Evolutionary conservation across 2,888 invertebrate species (phyloP), one percentile per base, ranked within the genome.

Genomic region (Spodoptera picta): DNA sequence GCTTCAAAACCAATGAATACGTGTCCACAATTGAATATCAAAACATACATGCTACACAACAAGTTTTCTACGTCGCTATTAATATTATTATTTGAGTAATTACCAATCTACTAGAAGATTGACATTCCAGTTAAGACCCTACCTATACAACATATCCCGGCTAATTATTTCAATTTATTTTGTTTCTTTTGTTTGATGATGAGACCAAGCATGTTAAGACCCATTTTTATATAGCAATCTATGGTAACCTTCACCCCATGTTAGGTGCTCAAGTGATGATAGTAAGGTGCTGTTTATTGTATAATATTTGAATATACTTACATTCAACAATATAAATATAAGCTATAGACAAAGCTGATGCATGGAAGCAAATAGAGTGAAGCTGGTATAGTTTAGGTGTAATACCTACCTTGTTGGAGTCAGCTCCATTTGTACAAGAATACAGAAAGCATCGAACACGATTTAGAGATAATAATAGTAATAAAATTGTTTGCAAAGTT

Each of bases 351-450:
- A 81, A 87, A 86, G 85, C 85, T 66, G 77, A 82, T 78, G 79
- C 81, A 72, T 69, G 51, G 79, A 61, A 88, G 87, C 88, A 78
- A 65, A 84, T 82, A 85, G 72, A 76, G 81, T 78, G 80, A 87
- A 87, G 88, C 85, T 7, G 80, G 61, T 69, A 82, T 36, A 79
- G 62, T 70, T 82, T 76, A 79, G 86, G 76, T 76, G 75, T 81
- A 60, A 84, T 84, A 92, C 93, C 93, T 93, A 93, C 93, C 93
- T 93, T 91, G 62, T 59, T 71, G 88, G 78, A 88, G 87, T 79
- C 89, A 85, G 89, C 88, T 75, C 88, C 87, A 71, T 79, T 79
- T 68, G 66, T 69, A 75, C 61, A 77, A 79, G 70, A 77, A 58
- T 62, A 63, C 66, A 65, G 69, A 69, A 77, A 79, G 77, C 73